These are phyloP conservation scores for Camponotus vicinus DNA, from an alignment of 1,140 invertebrate species.

Conservation along the genomic window DNA sequence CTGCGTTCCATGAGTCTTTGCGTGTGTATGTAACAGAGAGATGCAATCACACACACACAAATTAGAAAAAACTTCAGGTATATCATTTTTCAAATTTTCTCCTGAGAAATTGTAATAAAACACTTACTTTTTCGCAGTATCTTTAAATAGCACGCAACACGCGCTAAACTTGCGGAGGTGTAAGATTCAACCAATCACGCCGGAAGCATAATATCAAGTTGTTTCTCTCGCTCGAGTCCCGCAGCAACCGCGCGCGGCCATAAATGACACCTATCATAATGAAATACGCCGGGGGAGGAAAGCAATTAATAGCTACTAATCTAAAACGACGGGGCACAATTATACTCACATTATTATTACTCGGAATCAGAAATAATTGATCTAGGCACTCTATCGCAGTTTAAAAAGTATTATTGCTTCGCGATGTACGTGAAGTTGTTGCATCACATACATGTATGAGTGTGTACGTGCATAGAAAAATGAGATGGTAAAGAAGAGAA, in stretches of 20 bases:
- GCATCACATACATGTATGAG: neutral
- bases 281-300: conserved; percentile 67
- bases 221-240: conserved; percentile 46
- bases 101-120: no score
- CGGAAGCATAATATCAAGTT: conserved; percentile 68
- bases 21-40: no score
- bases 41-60: no score
- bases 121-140: no score
- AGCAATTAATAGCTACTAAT: conserved; percentile 74
- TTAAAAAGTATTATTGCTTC: conserved; percentile 29
- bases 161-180: conserved; percentile 18
- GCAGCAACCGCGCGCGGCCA: conserved; percentile 40
- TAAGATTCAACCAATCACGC: conserved; percentile 50
- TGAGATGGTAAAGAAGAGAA: neutral
- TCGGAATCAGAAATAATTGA: conserved; percentile 66
- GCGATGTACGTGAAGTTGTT: neutral
- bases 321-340: conserved; percentile 64
- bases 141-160: conserved; percentile 13
- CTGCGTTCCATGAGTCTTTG: neutral
- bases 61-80: no score
- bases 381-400: neutral
- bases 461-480: neutral
- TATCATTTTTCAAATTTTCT: no score
- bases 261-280: conserved; percentile 74
- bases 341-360: conserved; percentile 68